These are phyloP conservation scores for Bufo bufo DNA, from an alignment of 2,113 vertebrate species.

Conservation along the genomic window DNA sequence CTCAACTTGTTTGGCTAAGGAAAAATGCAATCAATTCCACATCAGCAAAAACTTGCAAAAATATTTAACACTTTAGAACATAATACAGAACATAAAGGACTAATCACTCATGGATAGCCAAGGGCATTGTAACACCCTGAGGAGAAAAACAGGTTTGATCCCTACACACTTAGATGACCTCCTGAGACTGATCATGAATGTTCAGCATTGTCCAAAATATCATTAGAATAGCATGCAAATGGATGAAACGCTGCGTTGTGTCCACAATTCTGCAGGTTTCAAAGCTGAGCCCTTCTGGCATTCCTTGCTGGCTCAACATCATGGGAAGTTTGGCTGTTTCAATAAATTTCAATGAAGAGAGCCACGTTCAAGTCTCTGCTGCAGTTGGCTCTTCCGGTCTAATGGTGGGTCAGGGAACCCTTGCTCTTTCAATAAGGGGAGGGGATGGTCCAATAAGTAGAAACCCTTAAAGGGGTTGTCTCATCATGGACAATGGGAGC, in stretches of 20 bases:
- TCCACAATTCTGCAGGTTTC: not conserved
- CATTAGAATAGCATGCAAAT: not conserved
- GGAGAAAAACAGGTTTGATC: not conserved
- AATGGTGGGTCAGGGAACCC: too few relatives aligned
- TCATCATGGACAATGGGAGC: too few relatives aligned
- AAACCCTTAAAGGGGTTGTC: too few relatives aligned
- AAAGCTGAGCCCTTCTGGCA: not conserved
- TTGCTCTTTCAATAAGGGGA: too few relatives aligned
- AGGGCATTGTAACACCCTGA: not conserved
- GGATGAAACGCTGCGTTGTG: too few relatives aligned
- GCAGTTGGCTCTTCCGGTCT: too few relatives aligned
- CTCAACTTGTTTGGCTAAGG: slow-evolving; percentile 10
- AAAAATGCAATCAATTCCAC: slow-evolving; percentile 28
- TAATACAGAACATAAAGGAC: not conserved
- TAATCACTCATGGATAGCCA: not conserved
- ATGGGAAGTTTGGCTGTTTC: too few relatives aligned
- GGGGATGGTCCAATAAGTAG: too few relatives aligned
- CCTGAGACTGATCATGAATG: not conserved
- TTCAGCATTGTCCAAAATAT: not conserved
- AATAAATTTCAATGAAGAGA: too few relatives aligned
- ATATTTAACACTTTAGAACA: slow-evolving; percentile 27
- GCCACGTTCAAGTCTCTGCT: too few relatives aligned
- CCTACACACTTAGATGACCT: not conserved
- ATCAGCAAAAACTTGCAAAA: slow-evolving; percentile 23
- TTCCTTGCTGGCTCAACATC: too few relatives aligned